A percentile compares a stretch with the other conserved stretches of the same genome.
Evolutionary conservation across 1,140 invertebrate genomes (phyloP).

Genomic region (Musca vetustissima): DNA sequence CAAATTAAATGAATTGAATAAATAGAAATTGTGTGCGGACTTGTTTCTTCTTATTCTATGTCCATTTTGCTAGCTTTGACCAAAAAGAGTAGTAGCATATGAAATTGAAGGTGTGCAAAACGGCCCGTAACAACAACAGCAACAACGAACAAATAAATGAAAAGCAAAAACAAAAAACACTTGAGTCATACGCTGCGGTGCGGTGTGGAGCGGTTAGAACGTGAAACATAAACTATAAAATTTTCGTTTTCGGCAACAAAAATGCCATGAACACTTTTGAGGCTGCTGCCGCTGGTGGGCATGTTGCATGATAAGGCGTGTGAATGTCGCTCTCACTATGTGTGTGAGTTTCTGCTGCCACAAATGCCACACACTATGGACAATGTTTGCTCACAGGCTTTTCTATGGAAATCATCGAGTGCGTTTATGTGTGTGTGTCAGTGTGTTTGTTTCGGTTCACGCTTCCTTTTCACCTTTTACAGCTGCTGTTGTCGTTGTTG

Average conservation of each 20-base stretch:
- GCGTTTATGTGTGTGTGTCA: neutral
- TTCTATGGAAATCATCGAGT: too few relatives aligned
- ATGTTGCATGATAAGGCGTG: neutral
- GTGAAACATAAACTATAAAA: slow-evolving; percentile 22
- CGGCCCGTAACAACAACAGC: too few relatives aligned
- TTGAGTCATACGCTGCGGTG: slow-evolving; percentile 8
- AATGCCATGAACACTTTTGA: too few relatives aligned
- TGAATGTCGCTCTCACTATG: neutral
- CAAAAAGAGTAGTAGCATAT: too few relatives aligned
- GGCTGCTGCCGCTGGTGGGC: neutral
- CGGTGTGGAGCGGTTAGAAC: slow-evolving; percentile 19
- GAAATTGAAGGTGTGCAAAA: too few relatives aligned
- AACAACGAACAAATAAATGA: neutral
- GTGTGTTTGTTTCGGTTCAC: neutral
- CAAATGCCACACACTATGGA: slow-evolving; percentile 11
- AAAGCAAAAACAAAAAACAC: slow-evolving; percentile 1
- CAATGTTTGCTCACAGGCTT: neutral
- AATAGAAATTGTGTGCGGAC: neutral
- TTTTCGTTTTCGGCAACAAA: neutral
- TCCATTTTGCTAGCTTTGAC: too few relatives aligned
- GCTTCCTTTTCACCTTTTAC: too few relatives aligned
- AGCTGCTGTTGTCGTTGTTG: too few relatives aligned
- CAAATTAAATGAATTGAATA: slow-evolving; percentile 22
- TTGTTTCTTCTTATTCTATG: neutral
- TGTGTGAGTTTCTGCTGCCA: neutral